A percentile compares a stretch with the other conserved stretches of the same genome.
phyloP scores from a whole-genome alignment of 2,888 invertebrate species.

The Salticus scenicus region DNA sequence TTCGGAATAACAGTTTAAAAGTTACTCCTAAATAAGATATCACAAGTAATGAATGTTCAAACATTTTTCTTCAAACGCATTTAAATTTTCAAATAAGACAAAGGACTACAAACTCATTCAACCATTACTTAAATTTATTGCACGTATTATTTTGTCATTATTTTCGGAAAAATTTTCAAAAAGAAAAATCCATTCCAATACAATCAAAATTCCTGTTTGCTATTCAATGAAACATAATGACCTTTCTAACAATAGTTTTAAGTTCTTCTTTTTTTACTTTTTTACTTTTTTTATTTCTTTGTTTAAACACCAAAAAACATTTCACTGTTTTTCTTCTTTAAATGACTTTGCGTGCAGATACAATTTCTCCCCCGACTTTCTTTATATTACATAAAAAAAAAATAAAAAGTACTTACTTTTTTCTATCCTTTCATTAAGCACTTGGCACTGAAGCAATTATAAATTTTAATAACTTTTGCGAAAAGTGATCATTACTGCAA shows the following conservation, averaged over 20 bases:
- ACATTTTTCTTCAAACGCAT: not conserved
- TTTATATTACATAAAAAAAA: no score
- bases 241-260: not conserved
- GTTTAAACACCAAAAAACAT: no score
- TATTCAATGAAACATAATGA: not conserved
- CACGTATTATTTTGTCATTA: not conserved
- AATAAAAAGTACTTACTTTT: no score
- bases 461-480: not conserved
- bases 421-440: no score
- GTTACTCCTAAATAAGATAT: not conserved
- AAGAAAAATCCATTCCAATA: not conserved
- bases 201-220: not conserved
- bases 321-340: no score
- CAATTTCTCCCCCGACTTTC: no score
- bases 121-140: not conserved
- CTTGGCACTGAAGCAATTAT: not conserved
- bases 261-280: not conserved
- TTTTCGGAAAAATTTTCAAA: not conserved
- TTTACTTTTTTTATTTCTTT: not conserved
- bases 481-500: not conserved
- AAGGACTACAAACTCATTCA: not conserved
- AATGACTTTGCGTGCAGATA: no score
- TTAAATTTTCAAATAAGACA: not conserved
- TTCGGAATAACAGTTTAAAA: no score
- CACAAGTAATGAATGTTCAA: not conserved